These are phyloP conservation scores for Gobio gobio DNA, from an alignment of 2,113 vertebrate species.

Conservation along the genomic window DNA sequence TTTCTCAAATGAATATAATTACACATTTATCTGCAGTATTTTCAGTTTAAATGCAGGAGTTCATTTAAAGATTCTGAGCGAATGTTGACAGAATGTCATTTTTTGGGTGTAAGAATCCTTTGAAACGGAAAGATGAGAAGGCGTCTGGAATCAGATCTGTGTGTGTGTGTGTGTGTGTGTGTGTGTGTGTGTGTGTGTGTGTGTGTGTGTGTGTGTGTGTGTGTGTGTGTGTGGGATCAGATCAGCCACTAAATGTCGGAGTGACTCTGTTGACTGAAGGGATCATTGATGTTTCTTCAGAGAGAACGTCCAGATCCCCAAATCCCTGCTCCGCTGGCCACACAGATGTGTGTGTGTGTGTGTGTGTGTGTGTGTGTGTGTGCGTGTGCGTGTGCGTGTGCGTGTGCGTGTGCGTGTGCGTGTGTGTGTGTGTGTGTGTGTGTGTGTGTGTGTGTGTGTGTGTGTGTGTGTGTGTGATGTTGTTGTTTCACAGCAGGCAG, in stretches of 20 bases:
- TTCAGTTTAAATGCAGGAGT: too few species aligned
- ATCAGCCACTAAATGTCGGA: conserved; percentile 63
- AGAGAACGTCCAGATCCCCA: conserved; percentile 66
- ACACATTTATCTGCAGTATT: too few species aligned
- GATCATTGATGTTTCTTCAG: conserved; percentile 67
- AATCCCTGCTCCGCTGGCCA: neutral
- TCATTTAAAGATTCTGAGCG: neutral
- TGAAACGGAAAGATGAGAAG: conserved; percentile 23
- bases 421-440: neutral
- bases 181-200: conserved; percentile 31
- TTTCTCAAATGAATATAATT: too few species aligned
- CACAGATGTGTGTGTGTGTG: neutral
- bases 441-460: neutral
- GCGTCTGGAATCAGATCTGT: conserved; percentile 33
- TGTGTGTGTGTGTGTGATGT: neutral
- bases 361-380: neutral
- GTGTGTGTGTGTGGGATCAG: conserved; percentile 27
- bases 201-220: conserved; percentile 24
- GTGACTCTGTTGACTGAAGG: conserved; percentile 66
- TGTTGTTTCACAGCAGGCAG: too few species aligned
- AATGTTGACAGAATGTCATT: neutral
- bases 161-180: conserved; percentile 19
- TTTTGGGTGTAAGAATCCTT: neutral
- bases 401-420: neutral
- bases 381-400: too few species aligned